Evolutionary conservation across 1,140 invertebrate species (phyloP).

Genomic region (Hydropsyche tenuis): DNA sequence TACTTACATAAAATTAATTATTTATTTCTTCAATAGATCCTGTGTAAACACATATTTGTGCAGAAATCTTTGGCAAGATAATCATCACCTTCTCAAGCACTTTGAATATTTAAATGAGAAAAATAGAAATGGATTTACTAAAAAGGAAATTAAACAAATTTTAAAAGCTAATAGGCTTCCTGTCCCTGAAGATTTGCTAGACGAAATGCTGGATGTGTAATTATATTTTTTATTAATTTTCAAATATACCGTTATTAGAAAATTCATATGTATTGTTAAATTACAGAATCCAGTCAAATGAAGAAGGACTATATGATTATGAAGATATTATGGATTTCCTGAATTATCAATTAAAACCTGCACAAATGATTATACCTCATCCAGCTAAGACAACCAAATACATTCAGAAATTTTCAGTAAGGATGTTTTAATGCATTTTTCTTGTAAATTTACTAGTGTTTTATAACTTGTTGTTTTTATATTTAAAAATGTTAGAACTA

Average conservation of each 20-base stretch:
- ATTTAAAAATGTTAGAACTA: background rate
- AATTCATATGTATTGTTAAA: background rate
- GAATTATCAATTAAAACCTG: conserved; percentile 43
- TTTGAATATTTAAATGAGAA: conserved; percentile 68
- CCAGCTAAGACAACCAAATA: conserved; percentile 43
- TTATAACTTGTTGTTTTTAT: no score
- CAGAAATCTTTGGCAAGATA: conserved; percentile 72
- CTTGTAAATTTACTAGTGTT: no score
- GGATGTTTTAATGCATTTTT: no score
- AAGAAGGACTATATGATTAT: conserved; percentile 8
- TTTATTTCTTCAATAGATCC: conserved; percentile 53
- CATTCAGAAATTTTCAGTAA: conserved; percentile 32
- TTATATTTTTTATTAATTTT: conserved; percentile 38
- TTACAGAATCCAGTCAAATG: conserved; percentile 40
- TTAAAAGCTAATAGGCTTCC: conserved; percentile 71
- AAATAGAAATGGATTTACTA: conserved; percentile 64
- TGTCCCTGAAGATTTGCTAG: conserved; percentile 69
- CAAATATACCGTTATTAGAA: background rate
- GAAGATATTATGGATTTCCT: conserved; percentile 45
- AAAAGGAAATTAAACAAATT: conserved; percentile 66
- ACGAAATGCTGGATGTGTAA: conserved; percentile 74
- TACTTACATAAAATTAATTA: background rate
- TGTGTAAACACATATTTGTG: conserved; percentile 73
- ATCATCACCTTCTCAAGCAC: conserved; percentile 69
- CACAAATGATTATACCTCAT: conserved; percentile 33